phyloP scores from a whole-genome alignment of 2,113 vertebrate species.

The Beaufortia kweichowensis region DNA sequence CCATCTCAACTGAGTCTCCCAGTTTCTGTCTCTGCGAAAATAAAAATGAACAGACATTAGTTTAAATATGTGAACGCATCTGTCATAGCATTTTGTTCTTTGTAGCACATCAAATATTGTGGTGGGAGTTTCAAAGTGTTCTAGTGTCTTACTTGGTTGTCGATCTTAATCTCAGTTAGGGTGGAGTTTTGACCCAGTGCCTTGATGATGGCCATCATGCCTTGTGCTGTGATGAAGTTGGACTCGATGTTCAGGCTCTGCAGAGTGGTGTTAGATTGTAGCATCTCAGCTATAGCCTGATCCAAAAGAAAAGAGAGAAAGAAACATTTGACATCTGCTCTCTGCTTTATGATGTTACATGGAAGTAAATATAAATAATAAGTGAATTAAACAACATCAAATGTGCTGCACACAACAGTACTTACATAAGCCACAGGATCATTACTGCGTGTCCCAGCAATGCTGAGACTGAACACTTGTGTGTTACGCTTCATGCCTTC shows the following conservation, averaged over 20 bases:
- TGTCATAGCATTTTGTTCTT: background rate
- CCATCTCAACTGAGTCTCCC: slow-evolving; percentile 92
- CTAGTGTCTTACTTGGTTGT: slow-evolving; percentile 83
- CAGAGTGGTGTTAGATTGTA: slow-evolving; percentile 85
- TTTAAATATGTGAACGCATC: too few species aligned
- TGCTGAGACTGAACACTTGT: slow-evolving; percentile 83
- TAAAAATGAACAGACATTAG: slow-evolving; percentile 10
- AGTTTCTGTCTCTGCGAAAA: slow-evolving; percentile 82
- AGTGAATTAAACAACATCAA: background rate
- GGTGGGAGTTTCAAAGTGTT: background rate
- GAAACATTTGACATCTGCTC: background rate
- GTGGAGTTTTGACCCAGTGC: slow-evolving; percentile 79
- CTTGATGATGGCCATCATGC: slow-evolving; percentile 86
- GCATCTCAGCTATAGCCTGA: slow-evolving; percentile 91
- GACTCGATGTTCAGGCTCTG: slow-evolving; percentile 93
- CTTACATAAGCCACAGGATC: slow-evolving; percentile 91
- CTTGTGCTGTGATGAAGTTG: slow-evolving; percentile 91
- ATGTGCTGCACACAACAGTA: slow-evolving; percentile 13
- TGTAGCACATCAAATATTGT: background rate
- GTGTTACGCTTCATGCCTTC: slow-evolving; percentile 89
- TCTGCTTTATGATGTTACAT: background rate
- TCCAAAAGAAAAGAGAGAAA: background rate
- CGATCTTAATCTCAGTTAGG: slow-evolving; percentile 85
- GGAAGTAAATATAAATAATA: background rate
- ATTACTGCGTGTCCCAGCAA: slow-evolving; percentile 91